Base-by-base conservation (phyloP, 2,888 invertebrate species). In the Seladonia tumulorum region DNA sequence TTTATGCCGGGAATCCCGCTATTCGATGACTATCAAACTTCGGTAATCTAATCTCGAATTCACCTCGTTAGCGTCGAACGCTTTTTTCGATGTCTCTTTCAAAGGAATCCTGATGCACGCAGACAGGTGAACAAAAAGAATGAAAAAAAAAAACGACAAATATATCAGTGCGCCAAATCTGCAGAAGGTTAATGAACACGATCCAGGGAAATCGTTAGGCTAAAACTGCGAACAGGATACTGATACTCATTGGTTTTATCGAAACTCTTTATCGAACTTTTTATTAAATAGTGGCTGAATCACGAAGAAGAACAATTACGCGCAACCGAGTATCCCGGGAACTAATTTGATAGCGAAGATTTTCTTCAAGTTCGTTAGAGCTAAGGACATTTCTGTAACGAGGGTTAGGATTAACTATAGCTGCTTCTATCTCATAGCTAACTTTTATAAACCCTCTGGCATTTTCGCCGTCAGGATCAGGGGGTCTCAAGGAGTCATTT, bases 1-100 rank as follows among this genome's bases (percentile, higher is more conserved):
- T 47, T 66, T 47, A 12, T 18, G 35, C 73, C 16, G 35, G 39
- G 66, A 73, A 79, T 79, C 73, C 79, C 81, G 79, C 79, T 82
- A 79, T 79, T 45, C 79, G 47, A 10, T 45, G 74, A 74, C 79
- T 79, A 73, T 79, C 82, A 68, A 68, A 47, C 72, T 45, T 22
- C 74, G 16, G 79, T 70, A 47, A 79, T 79, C 57, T 66, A 79
- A 82, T 79, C 53, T 35, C 39, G 35, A 79, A 45, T 57, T 53
- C 35, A 53, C 18, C 66, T 25, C 22, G 35, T 47, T 71, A 14
- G n/a, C 49, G 29, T 29, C 18, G 29, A 35, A 18, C 3, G 16
- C 25, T 63, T 45, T 57, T 45, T 76, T 45, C 45, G 47, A 35
- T 14, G 35, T 12, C 47, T 5, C 47, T 25, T 47, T 66, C 7